Evolutionary conservation across 2,113 vertebrate species (phyloP).

Genomic region (Lynx canadensis): DNA sequence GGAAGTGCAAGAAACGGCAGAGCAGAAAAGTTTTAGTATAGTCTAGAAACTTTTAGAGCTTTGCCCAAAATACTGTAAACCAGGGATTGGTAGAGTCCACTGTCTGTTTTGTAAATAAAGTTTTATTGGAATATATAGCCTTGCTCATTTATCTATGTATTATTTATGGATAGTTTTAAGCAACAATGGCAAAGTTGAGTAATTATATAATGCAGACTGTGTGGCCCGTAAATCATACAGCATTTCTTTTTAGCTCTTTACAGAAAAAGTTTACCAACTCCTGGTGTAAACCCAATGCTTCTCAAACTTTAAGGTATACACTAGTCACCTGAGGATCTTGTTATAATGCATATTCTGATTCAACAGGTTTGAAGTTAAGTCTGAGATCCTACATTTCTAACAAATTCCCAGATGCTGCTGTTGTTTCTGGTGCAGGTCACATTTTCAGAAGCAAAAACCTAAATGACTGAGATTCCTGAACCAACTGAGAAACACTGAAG

Average conservation of each 20-base stretch:
- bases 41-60: background rate
- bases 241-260: conserved; percentile 14
- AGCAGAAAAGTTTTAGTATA: background rate
- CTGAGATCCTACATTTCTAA: background rate
- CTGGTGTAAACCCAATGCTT: background rate
- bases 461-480: background rate
- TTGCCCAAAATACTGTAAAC: background rate
- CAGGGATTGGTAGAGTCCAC: background rate
- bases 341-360: background rate
- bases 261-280: background rate
- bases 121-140: background rate
- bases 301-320: background rate
- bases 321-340: background rate
- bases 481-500: background rate
- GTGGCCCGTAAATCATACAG: background rate
- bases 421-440: background rate
- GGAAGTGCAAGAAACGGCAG: background rate
- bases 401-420: background rate
- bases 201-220: background rate
- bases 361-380: background rate
- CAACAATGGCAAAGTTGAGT: background rate
- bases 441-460: background rate
- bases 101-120: background rate
- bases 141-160: background rate
- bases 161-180: background rate